Percentiles rank a stretch among this genome's conserved stretches.
phyloP scores from a whole-genome alignment of 2,113 vertebrate species.

The Eretmochelys imbricata region DNA sequence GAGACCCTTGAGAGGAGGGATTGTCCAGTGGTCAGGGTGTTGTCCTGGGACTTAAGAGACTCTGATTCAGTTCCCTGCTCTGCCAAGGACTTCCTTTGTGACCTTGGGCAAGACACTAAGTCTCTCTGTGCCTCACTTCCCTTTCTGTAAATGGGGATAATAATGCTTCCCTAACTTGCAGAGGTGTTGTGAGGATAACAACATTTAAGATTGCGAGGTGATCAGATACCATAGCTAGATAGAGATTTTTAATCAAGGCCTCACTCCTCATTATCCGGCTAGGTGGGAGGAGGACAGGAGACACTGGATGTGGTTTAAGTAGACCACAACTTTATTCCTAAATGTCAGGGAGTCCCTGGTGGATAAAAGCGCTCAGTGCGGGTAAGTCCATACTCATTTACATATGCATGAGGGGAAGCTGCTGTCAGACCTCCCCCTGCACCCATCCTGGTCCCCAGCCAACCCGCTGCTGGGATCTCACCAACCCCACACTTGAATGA shows the following conservation, averaged over 20 bases:
- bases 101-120: too few relatives aligned
- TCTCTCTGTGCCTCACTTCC: background rate
- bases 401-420: background rate
- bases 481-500: background rate
- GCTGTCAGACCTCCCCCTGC: background rate
- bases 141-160: rapidly evolving
- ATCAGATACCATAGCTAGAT: background rate
- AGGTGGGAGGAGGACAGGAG: too few relatives aligned
- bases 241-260: background rate
- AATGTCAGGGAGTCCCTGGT: background rate
- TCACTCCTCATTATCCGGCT: background rate
- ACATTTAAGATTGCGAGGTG: background rate
- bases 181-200: background rate
- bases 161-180: background rate
- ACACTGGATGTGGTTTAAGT: background rate
- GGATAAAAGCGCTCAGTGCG: background rate
- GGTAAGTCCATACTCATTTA: background rate
- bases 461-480: background rate
- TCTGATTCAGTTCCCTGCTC: too few relatives aligned
- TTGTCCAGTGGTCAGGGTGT: background rate
- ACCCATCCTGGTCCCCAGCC: background rate
- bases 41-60: background rate
- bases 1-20: background rate
- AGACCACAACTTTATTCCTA: background rate
- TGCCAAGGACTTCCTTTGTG: too few relatives aligned